Percentiles rank a stretch among this genome's conserved stretches.
phyloP scores from a whole-genome alignment of 2,888 invertebrate genomes.

The Drosophila formosana region DNA sequence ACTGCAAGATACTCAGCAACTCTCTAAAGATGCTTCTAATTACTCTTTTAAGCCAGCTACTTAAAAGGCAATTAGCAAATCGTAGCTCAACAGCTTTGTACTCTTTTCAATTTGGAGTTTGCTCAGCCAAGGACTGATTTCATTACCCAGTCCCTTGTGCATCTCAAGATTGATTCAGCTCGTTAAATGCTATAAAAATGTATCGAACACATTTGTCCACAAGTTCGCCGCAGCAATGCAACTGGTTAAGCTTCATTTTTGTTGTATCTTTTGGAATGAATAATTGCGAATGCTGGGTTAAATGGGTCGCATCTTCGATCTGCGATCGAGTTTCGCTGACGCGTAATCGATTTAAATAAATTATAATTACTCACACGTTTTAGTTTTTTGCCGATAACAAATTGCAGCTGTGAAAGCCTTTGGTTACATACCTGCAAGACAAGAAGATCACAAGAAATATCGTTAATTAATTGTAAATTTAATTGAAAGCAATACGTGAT shows the following conservation, averaged over 20 bases:
- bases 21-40: neutral
- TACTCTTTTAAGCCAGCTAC: neutral
- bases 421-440: constrained; percentile 65
- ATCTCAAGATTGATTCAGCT: constrained; percentile 3
- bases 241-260: constrained; percentile 27
- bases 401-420: constrained; percentile 16
- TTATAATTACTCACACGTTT: constrained; percentile 73
- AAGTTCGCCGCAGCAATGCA: constrained; percentile 7
- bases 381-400: constrained; percentile 1
- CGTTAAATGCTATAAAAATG: neutral
- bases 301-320: constrained; percentile 63
- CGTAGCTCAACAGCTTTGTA: neutral
- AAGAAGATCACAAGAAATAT: constrained; percentile 5
- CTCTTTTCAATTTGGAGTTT: too few relatives aligned
- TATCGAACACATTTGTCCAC: constrained; percentile 12
- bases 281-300: constrained; percentile 59
- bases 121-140: neutral
- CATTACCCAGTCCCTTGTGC: neutral
- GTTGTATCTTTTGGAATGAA: constrained; percentile 54
- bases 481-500: constrained; percentile 3
- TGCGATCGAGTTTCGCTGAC: constrained; percentile 47
- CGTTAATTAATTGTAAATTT: constrained; percentile 43
- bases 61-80: neutral
- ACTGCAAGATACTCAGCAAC: constrained; percentile 22
- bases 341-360: constrained; percentile 77